phyloP scores from a whole-genome alignment of 2,113 vertebrate genomes.

The Anas platyrhynchos region DNA sequence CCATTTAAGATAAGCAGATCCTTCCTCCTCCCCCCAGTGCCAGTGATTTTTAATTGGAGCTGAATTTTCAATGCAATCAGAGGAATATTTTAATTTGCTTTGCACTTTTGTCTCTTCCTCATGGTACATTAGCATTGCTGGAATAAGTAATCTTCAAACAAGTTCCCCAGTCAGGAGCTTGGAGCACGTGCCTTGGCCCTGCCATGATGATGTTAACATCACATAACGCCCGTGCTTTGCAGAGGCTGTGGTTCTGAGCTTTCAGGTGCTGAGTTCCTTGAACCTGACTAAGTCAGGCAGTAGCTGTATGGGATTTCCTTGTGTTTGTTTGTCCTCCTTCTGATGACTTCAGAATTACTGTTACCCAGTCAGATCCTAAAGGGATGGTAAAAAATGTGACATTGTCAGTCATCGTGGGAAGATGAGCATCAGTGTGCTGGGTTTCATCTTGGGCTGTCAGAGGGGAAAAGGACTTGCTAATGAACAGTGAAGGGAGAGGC shows the following conservation, averaged over 20 bases:
- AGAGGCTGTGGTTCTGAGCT: not conserved
- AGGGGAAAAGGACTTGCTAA: not conserved
- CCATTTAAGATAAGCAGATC: not conserved
- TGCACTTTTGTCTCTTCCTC: not conserved
- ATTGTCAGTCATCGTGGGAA: not conserved
- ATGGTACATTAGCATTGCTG: not conserved
- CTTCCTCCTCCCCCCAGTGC: not conserved
- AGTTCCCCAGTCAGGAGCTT: not conserved
- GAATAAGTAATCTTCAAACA: not conserved
- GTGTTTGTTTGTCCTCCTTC: not conserved
- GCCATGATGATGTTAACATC: rapidly evolving
- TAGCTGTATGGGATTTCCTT: not conserved
- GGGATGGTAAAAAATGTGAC: not conserved
- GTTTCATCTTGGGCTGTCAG: not conserved
- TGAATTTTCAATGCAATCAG: constrained; percentile 50
- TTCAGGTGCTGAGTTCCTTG: not conserved
- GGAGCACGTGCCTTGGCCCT: not conserved
- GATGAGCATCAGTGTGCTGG: not conserved
- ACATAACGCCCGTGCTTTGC: not conserved
- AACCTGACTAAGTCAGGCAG: not conserved
- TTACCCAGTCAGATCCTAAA: not conserved
- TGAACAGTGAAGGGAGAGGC: not conserved
- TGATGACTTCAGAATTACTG: not conserved
- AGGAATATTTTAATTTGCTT: not conserved
- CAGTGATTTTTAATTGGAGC: not conserved